A percentile compares a stretch with the other conserved stretches of the same genome.
These are phyloP conservation scores for Anthonomus grandis DNA, from an alignment of 1,140 invertebrate species.

Conservation along the genomic window DNA sequence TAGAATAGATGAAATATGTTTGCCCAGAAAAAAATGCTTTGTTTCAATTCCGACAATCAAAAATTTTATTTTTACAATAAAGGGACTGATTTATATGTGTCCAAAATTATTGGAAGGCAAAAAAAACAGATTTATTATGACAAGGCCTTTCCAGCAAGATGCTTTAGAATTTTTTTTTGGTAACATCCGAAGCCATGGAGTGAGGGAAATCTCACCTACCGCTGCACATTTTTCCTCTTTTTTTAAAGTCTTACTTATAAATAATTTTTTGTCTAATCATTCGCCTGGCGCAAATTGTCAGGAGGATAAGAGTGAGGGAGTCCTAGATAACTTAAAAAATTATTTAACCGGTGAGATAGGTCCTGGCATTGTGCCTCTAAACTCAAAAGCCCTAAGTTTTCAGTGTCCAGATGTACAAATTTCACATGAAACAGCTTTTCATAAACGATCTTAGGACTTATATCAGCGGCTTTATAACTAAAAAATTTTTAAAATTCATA, in stretches of 20 bases:
- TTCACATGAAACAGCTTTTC: no score
- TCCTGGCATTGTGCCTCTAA: no score
- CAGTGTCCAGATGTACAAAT: no score
- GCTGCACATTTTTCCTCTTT: conserved; percentile 10
- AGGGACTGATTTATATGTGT: conserved; percentile 7
- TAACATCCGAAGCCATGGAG: conserved; percentile 26
- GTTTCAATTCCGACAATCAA: no score
- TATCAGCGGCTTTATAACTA: no score
- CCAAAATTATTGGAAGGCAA: neutral
- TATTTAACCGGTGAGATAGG: conserved; percentile 2
- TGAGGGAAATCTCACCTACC: neutral
- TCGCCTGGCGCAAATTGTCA: conserved; percentile 15
- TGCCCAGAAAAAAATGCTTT: no score
- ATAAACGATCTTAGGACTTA: no score
- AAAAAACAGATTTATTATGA: no score
- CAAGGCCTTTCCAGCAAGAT: conserved; percentile 41
- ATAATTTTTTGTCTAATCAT: conserved; percentile 21
- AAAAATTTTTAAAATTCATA: no score
- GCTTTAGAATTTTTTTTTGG: conserved; percentile 41
- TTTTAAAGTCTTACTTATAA: conserved; percentile 19
- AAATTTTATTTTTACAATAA: no score
- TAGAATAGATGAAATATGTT: no score
- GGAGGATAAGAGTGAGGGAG: conserved; percentile 6
- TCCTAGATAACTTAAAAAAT: conserved; percentile 13
- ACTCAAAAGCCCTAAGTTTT: no score